These are phyloP conservation scores for Eupithecia subfuscata DNA, from an alignment of 2,888 invertebrate species.

Conservation along the genomic window DNA sequence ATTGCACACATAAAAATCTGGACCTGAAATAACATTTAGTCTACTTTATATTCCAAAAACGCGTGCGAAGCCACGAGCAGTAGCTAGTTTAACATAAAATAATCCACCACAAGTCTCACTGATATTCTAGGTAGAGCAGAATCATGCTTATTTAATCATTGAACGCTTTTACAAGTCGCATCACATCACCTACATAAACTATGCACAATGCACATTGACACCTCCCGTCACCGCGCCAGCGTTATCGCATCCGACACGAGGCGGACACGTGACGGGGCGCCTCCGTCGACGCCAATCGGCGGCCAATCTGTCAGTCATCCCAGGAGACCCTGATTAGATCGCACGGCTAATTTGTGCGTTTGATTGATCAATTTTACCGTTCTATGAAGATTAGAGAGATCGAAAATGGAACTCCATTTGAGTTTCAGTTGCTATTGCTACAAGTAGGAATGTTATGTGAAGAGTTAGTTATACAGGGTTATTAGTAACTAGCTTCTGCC, in stretches of 20 bases:
- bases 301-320: conserved; percentile 71
- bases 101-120: neutral
- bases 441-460: too few species aligned
- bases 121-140: neutral
- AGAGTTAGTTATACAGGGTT: too few species aligned
- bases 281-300: conserved; percentile 66
- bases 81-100: neutral
- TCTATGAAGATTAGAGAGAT: neutral
- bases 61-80: too few species aligned
- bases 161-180: neutral
- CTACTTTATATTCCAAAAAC: too few species aligned
- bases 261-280: conserved; percentile 57
- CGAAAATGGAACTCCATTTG: neutral
- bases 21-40: too few species aligned
- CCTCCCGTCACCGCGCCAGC: conserved; percentile 26
- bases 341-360: conserved; percentile 63
- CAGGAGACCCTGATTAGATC: conserved; percentile 60
- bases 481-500: too few species aligned
- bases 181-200: neutral
- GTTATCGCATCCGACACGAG: conserved; percentile 44
- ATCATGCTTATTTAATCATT: neutral
- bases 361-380: conserved; percentile 27
- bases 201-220: conserved; percentile 13
- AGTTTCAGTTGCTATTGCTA: neutral
- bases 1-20: too few species aligned